Evolutionary conservation across 1,140 invertebrate species (phyloP), one percentile per base, ranked within the genome.

Genomic region (Caenorhabditis briggsae): DNA sequence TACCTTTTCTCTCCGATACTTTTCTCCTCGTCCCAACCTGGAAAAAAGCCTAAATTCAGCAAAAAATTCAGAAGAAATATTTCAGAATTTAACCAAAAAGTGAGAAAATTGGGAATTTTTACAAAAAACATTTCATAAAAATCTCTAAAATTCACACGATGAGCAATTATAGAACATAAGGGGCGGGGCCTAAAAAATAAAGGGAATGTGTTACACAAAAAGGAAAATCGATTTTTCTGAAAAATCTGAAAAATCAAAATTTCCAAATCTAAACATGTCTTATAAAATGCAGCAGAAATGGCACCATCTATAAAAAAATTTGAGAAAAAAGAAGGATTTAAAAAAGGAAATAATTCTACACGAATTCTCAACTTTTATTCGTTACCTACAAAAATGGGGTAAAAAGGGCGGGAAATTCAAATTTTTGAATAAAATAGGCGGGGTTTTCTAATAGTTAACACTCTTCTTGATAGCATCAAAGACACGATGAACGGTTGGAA

Each of bases 401-500:
- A 61, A 61, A 25, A 58, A n/a, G 56, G n/a, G 16, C 56, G 56
- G 56, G n/a, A 58, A n/a, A 58, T 58, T 58, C 16, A 58, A 58
- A 61, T 61, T 8, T 11, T 25, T 23, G 7, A 33, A 61, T 61
- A 20, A 20, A 11, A 18, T 55, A 23, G 43, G 8, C 41, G 12
- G 3, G 14, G 9, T 46, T 0, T 33, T 33, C 16, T 46, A 97
- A 93, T 95, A 97, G 83, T 95, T 94, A 0, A 97, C 91, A 8
- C 96, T 91, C 88, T 95, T 95, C 88, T 95, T 94, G 3, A 99
- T 93, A 14, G 95, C 96, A 83, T 96, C 95, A 78, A 97, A 94
- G 92, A 96, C 97, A 82, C 96, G 94, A 95, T 96, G 97, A 92
- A 96, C 97, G 91, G 96, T 95, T 7, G 98, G 98, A 85, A 99